Conservation (phyloP, 92 coral and sea anemone species). For the Actinernus sp. region DNA sequence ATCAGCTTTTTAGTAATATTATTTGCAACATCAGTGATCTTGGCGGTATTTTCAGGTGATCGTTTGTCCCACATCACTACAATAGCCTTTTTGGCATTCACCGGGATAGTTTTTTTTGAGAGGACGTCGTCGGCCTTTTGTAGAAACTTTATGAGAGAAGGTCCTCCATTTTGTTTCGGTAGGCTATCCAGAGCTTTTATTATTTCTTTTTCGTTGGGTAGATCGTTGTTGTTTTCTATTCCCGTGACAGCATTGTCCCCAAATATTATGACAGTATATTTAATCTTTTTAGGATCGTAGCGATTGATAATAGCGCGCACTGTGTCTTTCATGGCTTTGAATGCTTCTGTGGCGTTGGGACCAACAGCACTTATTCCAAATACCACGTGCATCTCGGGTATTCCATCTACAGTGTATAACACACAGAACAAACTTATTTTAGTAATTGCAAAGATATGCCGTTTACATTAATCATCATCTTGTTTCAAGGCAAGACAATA, state of each 20-base stretch:
- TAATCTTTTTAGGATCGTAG: constrained; percentile 16
- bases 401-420: constrained; percentile 13
- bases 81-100: constrained; percentile 11
- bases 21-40: constrained; percentile 2
- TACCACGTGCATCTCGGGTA: constrained; percentile 28
- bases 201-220: constrained; percentile 22
- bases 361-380: constrained; percentile 19
- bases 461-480: too few species aligned
- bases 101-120: too few species aligned
- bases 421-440: background rate
- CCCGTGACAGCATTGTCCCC: constrained; percentile 10
- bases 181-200: constrained; percentile 5
- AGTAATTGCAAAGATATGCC: too few species aligned
- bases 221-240: constrained; percentile 11
- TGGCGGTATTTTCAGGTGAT: constrained; percentile 1
- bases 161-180: background rate
- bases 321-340: constrained; percentile 19
- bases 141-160: too few species aligned
- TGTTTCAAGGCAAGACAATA: too few species aligned
- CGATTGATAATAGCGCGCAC: constrained; percentile 20
- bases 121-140: too few species aligned
- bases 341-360: constrained; percentile 11
- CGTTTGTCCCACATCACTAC: constrained; percentile 13
- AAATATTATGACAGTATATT: constrained; percentile 19
- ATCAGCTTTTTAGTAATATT: constrained; percentile 11